Conservation (phyloP, 1,140 invertebrate genomes). For the Cyphomyrmex costatus region DNA sequence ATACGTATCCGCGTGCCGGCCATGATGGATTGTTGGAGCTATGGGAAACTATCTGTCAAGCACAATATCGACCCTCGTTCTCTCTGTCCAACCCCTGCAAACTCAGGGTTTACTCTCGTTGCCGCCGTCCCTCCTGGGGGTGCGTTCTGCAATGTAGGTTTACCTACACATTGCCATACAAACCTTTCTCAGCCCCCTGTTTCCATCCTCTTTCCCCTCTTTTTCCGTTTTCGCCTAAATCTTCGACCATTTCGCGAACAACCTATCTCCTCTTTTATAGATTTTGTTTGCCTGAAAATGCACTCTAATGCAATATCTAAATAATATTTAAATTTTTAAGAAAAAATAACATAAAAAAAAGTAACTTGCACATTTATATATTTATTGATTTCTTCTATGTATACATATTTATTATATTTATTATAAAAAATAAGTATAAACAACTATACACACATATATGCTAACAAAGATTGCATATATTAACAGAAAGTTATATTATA, state of each 20-base stretch:
- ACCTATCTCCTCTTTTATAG: constrained; percentile 64
- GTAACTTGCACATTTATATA: neutral
- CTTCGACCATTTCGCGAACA: constrained; percentile 78
- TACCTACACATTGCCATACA: constrained; percentile 69
- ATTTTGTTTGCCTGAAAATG: constrained; percentile 69
- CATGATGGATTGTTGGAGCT: constrained; percentile 86
- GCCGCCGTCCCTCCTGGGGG: constrained; percentile 76
- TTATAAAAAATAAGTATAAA: neutral
- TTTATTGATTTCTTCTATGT: neutral
- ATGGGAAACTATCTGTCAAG: constrained; percentile 87
- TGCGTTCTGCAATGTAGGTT: constrained; percentile 71
- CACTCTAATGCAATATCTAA: neutral
- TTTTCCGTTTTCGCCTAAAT: constrained; percentile 74
- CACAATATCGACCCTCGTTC: constrained; percentile 86
- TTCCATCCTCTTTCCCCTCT: constrained; percentile 44
- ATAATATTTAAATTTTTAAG: constrained; percentile 4
- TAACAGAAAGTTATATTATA: neutral
- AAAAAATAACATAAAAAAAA: neutral
- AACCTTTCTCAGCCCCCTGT: constrained; percentile 67
- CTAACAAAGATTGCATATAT: neutral
- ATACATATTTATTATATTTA: neutral
- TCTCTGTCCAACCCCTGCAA: constrained; percentile 82
- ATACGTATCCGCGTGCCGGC: constrained; percentile 84
- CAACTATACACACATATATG: neutral
- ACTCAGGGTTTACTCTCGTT: constrained; percentile 79